Evolutionary conservation across 2,888 invertebrate genomes (phyloP).

Genomic region (Euproctis similis): DNA sequence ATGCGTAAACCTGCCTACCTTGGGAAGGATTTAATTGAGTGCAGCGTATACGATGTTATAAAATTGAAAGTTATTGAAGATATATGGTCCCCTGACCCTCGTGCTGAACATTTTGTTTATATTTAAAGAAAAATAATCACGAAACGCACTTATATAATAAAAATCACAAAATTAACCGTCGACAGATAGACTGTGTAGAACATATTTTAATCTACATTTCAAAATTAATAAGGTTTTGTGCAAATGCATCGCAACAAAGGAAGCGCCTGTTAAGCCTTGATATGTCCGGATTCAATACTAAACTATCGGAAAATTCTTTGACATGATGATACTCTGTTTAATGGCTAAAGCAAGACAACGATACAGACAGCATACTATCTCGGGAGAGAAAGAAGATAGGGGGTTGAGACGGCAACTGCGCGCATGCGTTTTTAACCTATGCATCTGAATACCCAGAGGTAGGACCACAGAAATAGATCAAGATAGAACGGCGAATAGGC

Average conservation of each 20-base stretch:
- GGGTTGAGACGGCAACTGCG: conserved; percentile 47
- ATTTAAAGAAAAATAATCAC: background rate
- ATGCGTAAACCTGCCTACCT: too few species aligned
- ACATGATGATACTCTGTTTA: conserved; percentile 10
- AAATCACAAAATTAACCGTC: background rate
- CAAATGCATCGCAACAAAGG: conserved; percentile 3
- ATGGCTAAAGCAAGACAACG: conserved; percentile 22
- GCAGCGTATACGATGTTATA: background rate
- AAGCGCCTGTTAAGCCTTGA: conserved; percentile 13
- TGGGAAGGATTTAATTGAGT: too few species aligned
- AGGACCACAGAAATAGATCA: too few species aligned
- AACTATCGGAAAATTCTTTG: conserved; percentile 15
- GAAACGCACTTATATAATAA: background rate
- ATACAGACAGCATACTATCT: conserved; percentile 13
- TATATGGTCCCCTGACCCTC: background rate
- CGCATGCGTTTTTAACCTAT: conserved; percentile 40
- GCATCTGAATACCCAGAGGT: conserved; percentile 1
- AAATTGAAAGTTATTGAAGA: background rate
- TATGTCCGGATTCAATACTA: conserved; percentile 16
- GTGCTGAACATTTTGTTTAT: background rate
- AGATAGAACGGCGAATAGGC: too few species aligned
- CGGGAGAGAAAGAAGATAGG: conserved; percentile 15
- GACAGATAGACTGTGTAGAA: background rate
- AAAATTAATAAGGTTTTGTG: conserved; percentile 1
- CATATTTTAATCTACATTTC: background rate